Evolutionary conservation across 1,140 invertebrate genomes (phyloP).

Genomic region (Achatina immaculata): DNA sequence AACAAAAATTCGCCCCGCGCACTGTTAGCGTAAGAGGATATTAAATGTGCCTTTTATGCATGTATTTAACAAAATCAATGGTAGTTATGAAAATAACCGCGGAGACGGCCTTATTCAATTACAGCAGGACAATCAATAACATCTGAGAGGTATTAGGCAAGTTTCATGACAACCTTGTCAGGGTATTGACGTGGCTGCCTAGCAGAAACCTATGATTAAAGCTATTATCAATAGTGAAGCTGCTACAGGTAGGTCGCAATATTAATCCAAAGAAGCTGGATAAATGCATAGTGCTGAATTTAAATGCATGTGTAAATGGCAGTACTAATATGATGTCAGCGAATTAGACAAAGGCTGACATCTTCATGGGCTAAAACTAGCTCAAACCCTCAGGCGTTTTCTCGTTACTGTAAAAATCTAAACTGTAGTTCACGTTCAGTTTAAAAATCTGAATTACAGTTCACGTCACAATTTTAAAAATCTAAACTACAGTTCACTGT

Average conservation of each 20-base stretch:
- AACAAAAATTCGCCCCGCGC: not conserved
- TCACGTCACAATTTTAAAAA: too few relatives aligned
- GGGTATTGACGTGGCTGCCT: not conserved
- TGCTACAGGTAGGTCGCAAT: not conserved
- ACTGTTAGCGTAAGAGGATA: not conserved
- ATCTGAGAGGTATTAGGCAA: not conserved
- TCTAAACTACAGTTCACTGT: too few relatives aligned
- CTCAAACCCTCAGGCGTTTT: too few relatives aligned
- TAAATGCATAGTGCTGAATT: not conserved
- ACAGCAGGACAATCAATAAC: not conserved
- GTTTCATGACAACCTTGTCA: not conserved
- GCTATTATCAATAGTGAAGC: not conserved
- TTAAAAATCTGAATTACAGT: too few relatives aligned
- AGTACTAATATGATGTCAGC: not conserved
- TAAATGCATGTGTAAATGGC: not conserved
- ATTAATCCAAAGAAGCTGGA: not conserved
- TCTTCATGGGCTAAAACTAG: too few relatives aligned
- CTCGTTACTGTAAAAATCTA: too few relatives aligned
- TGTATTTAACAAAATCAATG: not conserved
- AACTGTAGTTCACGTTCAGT: too few relatives aligned
- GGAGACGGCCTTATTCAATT: not conserved
- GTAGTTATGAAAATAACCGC: not conserved
- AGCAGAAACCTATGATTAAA: not conserved
- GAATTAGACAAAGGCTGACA: conserved; percentile 4
- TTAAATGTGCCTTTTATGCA: conserved; percentile 4